Conservation (phyloP, 2,797 vertebrate genomes). For the Sebastes taczanowskii region DNA sequence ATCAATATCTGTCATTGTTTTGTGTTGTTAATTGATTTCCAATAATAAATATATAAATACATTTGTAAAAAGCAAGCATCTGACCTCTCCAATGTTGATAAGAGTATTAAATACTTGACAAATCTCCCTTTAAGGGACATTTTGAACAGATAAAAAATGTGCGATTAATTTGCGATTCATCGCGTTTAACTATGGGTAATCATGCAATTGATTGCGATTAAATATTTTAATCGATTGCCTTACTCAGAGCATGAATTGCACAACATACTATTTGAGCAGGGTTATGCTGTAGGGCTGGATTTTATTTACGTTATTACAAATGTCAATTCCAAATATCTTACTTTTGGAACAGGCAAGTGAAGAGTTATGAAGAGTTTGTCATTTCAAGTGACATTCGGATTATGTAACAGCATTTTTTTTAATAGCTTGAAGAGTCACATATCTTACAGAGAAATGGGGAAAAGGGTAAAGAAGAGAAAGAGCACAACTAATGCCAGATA, state of each 20-base stretch:
- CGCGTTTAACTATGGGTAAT: no score
- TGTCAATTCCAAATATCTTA: background rate
- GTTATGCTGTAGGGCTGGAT: background rate
- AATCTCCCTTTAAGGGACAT: no score
- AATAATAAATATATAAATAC: no score
- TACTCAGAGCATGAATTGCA: background rate
- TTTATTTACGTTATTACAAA: background rate
- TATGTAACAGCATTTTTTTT: background rate
- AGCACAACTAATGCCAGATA: constrained; percentile 43
- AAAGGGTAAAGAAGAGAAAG: constrained; percentile 30
- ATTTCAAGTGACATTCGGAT: background rate
- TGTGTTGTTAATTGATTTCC: no score
- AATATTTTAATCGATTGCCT: no score
- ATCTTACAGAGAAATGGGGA: background rate
- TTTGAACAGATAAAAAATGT: no score
- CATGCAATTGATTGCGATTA: no score
- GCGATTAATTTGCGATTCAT: no score
- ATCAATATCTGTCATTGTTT: no score
- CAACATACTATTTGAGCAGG: background rate
- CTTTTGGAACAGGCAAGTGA: background rate
- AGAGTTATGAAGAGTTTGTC: background rate
- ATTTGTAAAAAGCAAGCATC: no score
- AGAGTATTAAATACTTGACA: no score
- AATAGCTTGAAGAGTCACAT: background rate
- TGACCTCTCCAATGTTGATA: no score